A percentile compares a stretch with the other conserved stretches of the same genome.
phyloP scores from a whole-genome alignment of 2,888 invertebrate genomes.

The Lypha dubia region DNA sequence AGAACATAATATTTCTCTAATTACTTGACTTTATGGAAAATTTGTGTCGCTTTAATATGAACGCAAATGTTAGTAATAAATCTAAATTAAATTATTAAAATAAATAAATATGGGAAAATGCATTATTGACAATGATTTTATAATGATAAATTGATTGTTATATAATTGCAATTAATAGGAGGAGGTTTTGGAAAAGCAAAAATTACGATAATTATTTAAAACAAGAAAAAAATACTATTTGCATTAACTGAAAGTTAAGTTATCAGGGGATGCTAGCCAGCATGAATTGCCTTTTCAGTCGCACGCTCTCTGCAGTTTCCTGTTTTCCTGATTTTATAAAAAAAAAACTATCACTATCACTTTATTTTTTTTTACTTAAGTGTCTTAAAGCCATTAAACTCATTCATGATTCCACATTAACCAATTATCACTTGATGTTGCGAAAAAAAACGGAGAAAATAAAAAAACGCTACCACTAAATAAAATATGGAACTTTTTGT shows the following conservation, averaged over 20 bases:
- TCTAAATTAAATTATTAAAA: constrained; percentile 9
- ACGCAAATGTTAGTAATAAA: constrained; percentile 9
- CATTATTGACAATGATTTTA: background rate
- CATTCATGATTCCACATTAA: constrained; percentile 7
- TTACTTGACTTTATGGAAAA: constrained; percentile 10
- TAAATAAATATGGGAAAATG: background rate
- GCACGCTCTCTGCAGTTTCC: too few relatives aligned
- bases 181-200: too few relatives aligned
- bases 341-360: too few relatives aligned
- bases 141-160: background rate
- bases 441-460: background rate
- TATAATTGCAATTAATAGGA: background rate
- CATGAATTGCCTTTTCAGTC: too few relatives aligned
- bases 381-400: background rate
- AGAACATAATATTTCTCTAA: constrained; percentile 35
- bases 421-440: constrained; percentile 25
- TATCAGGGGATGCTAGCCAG: too few relatives aligned
- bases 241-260: too few relatives aligned
- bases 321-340: too few relatives aligned
- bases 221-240: too few relatives aligned
- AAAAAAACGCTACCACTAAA: background rate
- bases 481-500: background rate
- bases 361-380: background rate
- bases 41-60: constrained; percentile 6
- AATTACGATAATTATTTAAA: too few relatives aligned